Conservation (phyloP, 2,888 invertebrate genomes). For the Campoplex capitator region DNA sequence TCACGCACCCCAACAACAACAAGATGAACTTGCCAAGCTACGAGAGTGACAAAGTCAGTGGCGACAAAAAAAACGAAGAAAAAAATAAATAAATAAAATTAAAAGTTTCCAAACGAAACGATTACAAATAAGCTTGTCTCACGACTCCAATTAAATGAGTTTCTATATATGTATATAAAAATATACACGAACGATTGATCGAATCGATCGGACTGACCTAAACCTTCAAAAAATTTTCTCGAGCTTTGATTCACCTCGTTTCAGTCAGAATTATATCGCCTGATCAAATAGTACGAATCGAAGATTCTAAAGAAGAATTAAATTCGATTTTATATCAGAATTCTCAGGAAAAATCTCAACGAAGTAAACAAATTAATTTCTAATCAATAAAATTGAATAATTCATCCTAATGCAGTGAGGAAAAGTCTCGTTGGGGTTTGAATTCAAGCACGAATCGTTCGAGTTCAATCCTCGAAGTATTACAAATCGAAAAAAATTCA, state of each 20-base stretch:
- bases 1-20: conserved; percentile 11
- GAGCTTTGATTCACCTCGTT: not conserved
- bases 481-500: not conserved
- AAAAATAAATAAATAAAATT: not conserved
- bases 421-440: not conserved
- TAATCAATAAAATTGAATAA: not conserved
- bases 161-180: not conserved
- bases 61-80: not conserved
- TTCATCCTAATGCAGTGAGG: no score
- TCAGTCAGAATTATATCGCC: not conserved
- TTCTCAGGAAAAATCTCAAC: not conserved
- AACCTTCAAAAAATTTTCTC: conserved; percentile 23
- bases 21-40: conserved; percentile 36
- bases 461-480: not conserved
- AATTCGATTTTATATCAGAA: not conserved
- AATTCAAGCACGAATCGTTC: not conserved
- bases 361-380: no score
- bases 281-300: not conserved
- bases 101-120: conserved; percentile 2
- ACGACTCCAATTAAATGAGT: not conserved
- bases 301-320: not conserved
- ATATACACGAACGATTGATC: conserved; percentile 11
- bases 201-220: conserved; percentile 21
- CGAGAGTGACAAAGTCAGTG: conserved; percentile 17
- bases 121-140: conserved; percentile 18